Conservation (phyloP, 2,888 invertebrate genomes). For the Idaea straminata region DNA sequence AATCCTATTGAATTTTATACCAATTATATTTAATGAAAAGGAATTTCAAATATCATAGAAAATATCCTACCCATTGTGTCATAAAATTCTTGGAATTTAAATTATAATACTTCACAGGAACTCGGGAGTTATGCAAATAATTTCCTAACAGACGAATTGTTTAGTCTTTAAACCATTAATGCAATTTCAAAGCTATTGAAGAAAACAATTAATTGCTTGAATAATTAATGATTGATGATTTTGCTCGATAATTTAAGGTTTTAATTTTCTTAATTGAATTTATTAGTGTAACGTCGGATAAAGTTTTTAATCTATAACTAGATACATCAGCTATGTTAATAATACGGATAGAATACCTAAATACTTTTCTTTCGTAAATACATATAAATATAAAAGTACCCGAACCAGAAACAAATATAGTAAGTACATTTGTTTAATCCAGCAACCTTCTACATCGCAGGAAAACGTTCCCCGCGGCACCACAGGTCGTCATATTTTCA, state of each 20-base stretch:
- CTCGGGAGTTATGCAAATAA: not conserved
- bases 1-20: not conserved
- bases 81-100: not conserved
- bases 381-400: no score
- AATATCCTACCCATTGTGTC: not conserved
- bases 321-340: no score
- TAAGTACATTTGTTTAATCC: no score
- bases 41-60: not conserved
- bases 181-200: conserved; percentile 1
- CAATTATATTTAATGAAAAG: not conserved
- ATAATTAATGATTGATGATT: not conserved
- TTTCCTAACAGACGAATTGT: not conserved
- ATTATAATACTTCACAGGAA: not conserved
- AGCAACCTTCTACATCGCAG: no score
- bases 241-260: not conserved
- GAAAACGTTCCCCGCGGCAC: no score
- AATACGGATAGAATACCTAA: no score
- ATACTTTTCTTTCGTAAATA: no score
- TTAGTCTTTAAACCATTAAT: not conserved
- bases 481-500: no score
- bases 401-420: no score
- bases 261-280: not conserved
- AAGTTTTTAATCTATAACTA: no score
- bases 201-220: not conserved
- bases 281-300: no score